Conservation (phyloP, 2,113 vertebrate species). For the Passer montanus region DNA sequence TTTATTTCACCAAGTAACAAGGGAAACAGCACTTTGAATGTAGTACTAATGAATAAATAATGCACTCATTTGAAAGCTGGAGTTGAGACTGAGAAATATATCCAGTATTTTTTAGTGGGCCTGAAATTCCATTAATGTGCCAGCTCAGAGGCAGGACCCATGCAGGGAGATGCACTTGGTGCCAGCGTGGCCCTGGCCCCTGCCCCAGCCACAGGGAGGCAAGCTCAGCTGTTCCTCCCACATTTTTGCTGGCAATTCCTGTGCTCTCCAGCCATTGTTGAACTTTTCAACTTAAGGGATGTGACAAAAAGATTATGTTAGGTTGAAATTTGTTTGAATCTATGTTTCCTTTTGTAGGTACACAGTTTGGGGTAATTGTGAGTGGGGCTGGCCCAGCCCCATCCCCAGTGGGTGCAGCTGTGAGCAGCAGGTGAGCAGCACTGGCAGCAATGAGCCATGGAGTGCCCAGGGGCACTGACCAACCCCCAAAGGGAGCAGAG, state of each 20-base stretch:
- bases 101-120: background rate
- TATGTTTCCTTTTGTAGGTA: background rate
- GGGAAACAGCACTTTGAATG: slow-evolving; percentile 22
- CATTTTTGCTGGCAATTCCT: background rate
- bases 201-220: background rate
- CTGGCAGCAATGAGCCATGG: background rate
- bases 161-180: background rate
- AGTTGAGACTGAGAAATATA: slow-evolving; percentile 17
- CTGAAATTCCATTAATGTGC: background rate
- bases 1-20: slow-evolving; percentile 62
- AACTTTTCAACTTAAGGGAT: background rate
- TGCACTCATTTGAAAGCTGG: slow-evolving; percentile 37
- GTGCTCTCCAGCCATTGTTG: accelerated
- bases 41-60: slow-evolving; percentile 67
- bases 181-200: background rate
- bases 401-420: background rate
- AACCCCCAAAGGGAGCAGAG: background rate
- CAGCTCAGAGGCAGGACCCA: background rate
- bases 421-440: background rate
- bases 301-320: background rate
- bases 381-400: background rate
- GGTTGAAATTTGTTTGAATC: background rate
- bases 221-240: background rate
- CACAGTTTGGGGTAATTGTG: background rate
- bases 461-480: background rate